Base-by-base conservation (phyloP, 2,113 vertebrate species). In the Nothobranchius furzeri region DNA sequence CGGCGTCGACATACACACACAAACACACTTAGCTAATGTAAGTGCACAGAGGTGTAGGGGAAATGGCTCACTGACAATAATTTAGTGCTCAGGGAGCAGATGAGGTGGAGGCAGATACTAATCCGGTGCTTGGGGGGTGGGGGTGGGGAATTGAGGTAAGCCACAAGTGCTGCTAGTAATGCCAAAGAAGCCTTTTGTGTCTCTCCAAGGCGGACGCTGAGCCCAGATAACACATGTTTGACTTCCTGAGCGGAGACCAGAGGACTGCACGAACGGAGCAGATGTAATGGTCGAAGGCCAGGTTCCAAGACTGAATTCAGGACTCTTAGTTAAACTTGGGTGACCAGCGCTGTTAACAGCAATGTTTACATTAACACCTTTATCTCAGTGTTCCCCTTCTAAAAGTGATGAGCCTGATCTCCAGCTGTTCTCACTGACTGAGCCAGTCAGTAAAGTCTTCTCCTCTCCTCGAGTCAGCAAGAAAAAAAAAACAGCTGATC, bases 161-260 rank as follows among this genome's bases (percentile, higher is more conserved):
- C 78, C 90, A 87, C 89, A 90, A 81, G 76, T 68, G 54, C 83
- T 84, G 75, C 64, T 76, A 74, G 86, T 75, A 78, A 89, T n/a
- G 68, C 74, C 69, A 76, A 49, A 74, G 81, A 57, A 79, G 73
- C 52, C 79, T 87, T 88, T 85, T 78, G 73, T 84, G 77, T 72
- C 73, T 83, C 46, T 88, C 86, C 83, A 87, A 83, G 76, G 84
- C 72, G 0, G 42, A 87, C 62, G 67, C 65, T 40, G 81, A 87
- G 86, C 82, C 73, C 70, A 60, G 85, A 90, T 82, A 85, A 83
- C 79, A 85, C 82, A 80, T 91, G 89, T 86, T 85, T 81, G 85
- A 89, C 85, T 82, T 76, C 84, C 83, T 77, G 79, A 73, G 82
- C 53, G 78, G 71, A 67, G 70, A 70, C 45, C 36, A 12, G 14